Base-by-base conservation (phyloP, 1,140 invertebrate species). In the Pseudomyrmex sp. region DNA sequence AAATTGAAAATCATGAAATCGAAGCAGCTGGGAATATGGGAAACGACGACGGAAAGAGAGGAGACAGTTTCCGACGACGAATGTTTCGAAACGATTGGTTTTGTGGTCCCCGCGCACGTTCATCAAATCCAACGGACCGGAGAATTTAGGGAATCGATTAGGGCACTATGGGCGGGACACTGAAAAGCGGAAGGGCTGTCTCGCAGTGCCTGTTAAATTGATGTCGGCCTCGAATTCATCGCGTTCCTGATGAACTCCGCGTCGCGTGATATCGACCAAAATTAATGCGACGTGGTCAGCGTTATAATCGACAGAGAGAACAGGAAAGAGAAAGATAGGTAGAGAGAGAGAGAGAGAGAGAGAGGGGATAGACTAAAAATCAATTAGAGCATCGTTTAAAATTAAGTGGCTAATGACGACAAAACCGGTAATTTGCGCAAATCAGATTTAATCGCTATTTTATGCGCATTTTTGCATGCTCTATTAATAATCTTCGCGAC, bases 121-220 rank as follows among this genome's bases (percentile, higher is more conserved):
- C 79, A 59, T 10, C 72, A 56, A 85, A 48, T 59, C n/a, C 44
- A 26, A 20, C 58, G 52, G 10, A 61, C 15, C 50, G 48, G 61
- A 72, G 74, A 87, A 65, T 87, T 87, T 72, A 48, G 56, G n/a
- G 46, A 73, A 83, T 85, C 50, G 85, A 70, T 58, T 56, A 54
- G 56, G 10, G 2, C 54, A 10, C 13, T 10, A 15, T 9, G 1
- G 70, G 10, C 8, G 58, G 50, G 72, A 83, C 70, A 56, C 46
- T 46, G 75, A 76, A 83, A 86, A 75, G 23, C 58, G 26, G 85
- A 20, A 58, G 69, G 48, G 54, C 20, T 35, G 58, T 46, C 58
- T 65, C 68, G 56, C 65, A 44, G n/a, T 74, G 56, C 63, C 44
- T 35, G 74, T 62, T 59, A 54, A 54, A 87, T 82, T 69, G 69